Percentiles rank a stretch among this genome's conserved stretches.
Conservation (phyloP, 1,140 invertebrate species). For the Kradibia gibbosae region DNA sequence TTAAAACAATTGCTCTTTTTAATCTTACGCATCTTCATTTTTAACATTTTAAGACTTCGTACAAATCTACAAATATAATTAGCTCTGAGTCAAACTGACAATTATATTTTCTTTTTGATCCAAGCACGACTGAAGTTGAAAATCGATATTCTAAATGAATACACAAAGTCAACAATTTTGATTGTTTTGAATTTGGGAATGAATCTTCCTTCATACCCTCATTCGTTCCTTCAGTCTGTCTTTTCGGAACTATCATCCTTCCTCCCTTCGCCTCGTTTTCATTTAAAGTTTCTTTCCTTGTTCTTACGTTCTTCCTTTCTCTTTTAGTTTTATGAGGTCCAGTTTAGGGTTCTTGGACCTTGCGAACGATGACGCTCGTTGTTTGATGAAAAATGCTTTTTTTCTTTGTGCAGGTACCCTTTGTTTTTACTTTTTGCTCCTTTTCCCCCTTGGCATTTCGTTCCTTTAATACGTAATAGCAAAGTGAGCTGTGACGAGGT, state of each 20-base stretch:
- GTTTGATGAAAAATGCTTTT: conserved; percentile 43
- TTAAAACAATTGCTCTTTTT: too few relatives aligned
- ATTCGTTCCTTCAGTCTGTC: neutral
- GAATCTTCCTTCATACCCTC: neutral
- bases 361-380: conserved; percentile 26
- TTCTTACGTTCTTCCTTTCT: conserved; percentile 2
- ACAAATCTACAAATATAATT: too few relatives aligned
- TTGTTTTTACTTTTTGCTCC: conserved; percentile 21
- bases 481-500: neutral
- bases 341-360: conserved; percentile 18
- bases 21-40: too few relatives aligned
- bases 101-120: too few relatives aligned
- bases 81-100: too few relatives aligned
- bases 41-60: too few relatives aligned
- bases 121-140: too few relatives aligned
- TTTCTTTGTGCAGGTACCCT: conserved; percentile 4
- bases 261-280: neutral
- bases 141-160: too few relatives aligned
- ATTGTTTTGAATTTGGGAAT: neutral
- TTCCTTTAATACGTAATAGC: neutral
- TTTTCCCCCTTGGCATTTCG: neutral
- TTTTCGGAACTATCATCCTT: neutral
- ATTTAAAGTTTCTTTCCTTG: conserved; percentile 19
- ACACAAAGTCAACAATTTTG: neutral
- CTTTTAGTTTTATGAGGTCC: conserved; percentile 18